Evolutionary conservation across 2,113 vertebrate species (phyloP).

Genomic region (Bufo bufo): DNA sequence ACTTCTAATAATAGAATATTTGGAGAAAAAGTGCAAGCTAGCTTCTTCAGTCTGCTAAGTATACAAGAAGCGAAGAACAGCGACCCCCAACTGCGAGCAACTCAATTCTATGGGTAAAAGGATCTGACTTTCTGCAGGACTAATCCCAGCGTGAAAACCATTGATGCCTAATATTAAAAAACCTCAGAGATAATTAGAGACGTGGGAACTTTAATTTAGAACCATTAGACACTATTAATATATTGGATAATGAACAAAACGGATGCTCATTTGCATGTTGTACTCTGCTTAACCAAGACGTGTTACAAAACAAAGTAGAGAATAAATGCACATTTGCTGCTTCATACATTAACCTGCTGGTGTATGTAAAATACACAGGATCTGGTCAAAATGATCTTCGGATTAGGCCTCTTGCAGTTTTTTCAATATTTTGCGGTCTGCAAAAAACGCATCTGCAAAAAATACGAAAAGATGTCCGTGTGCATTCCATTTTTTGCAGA

Average conservation of each 20-base stretch:
- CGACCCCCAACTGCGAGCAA: neutral
- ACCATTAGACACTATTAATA: constrained; percentile 31
- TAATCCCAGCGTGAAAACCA: constrained; percentile 39
- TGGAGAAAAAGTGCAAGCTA: constrained; percentile 41
- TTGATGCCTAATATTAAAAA: constrained; percentile 45
- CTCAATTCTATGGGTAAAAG: constrained; percentile 20
- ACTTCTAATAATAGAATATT: constrained; percentile 19
- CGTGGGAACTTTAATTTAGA: constrained; percentile 47
- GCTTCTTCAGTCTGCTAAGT: constrained; percentile 31
- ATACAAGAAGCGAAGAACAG: neutral
- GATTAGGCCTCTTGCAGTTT: neutral
- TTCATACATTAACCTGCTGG: neutral
- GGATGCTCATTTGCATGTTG: constrained; percentile 28
- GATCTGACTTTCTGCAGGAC: constrained; percentile 15
- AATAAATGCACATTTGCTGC: neutral
- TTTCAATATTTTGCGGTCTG: too few relatives aligned
- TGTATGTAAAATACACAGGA: neutral
- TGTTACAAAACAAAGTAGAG: constrained; percentile 19
- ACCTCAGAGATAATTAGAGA: constrained; percentile 32
- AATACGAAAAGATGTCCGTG: too few relatives aligned
- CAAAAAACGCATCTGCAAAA: too few relatives aligned
- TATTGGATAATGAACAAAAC: constrained; percentile 31
- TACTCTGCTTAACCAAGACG: neutral
- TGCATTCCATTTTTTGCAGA: too few relatives aligned
- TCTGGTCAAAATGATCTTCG: neutral